Conservation (phyloP, 1,140 invertebrate species). For the Arion vulgaris region DNA sequence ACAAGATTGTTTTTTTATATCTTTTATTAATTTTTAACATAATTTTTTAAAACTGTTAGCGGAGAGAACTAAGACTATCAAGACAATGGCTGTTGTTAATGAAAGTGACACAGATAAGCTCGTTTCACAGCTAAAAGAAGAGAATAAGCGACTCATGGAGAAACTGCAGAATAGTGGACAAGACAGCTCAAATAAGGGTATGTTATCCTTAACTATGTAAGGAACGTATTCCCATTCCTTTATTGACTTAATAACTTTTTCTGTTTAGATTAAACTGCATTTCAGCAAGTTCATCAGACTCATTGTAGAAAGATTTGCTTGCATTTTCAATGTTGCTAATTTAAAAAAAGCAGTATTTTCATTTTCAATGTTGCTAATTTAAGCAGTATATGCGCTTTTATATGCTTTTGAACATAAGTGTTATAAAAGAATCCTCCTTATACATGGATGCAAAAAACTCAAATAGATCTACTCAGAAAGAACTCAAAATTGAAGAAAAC, state of each 20-base stretch:
- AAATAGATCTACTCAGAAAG: no score
- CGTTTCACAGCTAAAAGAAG: conserved; percentile 77
- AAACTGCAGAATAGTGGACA: conserved; percentile 61
- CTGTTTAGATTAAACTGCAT: background rate
- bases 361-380: no score
- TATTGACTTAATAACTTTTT: no score
- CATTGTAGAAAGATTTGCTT: no score
- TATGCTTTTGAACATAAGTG: no score
- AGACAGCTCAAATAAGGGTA: background rate
- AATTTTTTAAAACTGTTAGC: conserved; percentile 55
- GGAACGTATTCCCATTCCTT: conserved; percentile 19
- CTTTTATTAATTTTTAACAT: background rate
- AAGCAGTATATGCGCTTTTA: no score
- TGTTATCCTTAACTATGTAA: background rate
- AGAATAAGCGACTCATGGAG: conserved; percentile 75
- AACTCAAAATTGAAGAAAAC: no score
- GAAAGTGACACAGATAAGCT: conserved; percentile 77
- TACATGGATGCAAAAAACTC: no score
- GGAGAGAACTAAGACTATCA: conserved; percentile 78
- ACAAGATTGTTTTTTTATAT: no score
- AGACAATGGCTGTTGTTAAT: conserved; percentile 77
- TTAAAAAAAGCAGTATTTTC: no score
- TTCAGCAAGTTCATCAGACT: background rate
- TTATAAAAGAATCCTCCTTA: no score
- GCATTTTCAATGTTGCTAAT: no score